phyloP scores from a whole-genome alignment of 2,113 vertebrate species.

The Prunella himalayana region DNA sequence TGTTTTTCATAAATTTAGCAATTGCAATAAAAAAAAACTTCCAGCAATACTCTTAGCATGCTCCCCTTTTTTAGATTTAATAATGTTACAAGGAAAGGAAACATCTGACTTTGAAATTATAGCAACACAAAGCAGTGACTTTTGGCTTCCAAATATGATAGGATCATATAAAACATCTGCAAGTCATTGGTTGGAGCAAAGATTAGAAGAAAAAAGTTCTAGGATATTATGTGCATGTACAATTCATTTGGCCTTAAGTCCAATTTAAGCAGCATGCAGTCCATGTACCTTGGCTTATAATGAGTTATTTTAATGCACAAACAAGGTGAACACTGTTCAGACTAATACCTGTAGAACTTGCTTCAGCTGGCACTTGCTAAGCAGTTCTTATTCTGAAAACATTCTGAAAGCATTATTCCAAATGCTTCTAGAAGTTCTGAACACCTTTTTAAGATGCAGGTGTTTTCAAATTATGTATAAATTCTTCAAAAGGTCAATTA shows the following conservation, averaged over 20 bases:
- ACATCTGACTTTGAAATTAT: slow-evolving; percentile 44
- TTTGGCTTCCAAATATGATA: slow-evolving; percentile 39
- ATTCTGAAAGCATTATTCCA: slow-evolving; percentile 15
- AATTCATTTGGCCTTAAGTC: slow-evolving; percentile 23
- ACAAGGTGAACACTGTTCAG: slow-evolving; percentile 39
- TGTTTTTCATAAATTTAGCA: not conserved
- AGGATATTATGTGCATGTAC: slow-evolving; percentile 8
- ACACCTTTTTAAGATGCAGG: not conserved
- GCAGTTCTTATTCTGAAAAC: not conserved
- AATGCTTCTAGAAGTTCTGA: slow-evolving; percentile 16
- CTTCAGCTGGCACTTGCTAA: slow-evolving; percentile 12
- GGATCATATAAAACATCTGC: slow-evolving; percentile 55
- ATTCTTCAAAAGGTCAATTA: slow-evolving; percentile 1
- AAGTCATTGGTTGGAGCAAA: slow-evolving; percentile 42
- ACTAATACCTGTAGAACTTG: slow-evolving; percentile 6
- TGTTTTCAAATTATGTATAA: slow-evolving; percentile 20
- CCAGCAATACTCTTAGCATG: not conserved
- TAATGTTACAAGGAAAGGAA: slow-evolving; percentile 8
- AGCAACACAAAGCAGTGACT: slow-evolving; percentile 26
- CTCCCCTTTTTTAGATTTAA: not conserved
- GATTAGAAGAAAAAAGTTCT: slow-evolving; percentile 30
- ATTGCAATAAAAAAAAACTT: not conserved
- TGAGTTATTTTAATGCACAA: not conserved
- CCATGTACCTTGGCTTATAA: not conserved
- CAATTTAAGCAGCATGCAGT: slow-evolving; percentile 32